A percentile compares a stretch with the other conserved stretches of the same genome.
Conservation (phyloP, 2,113 vertebrate species). For the Indri indri region DNA sequence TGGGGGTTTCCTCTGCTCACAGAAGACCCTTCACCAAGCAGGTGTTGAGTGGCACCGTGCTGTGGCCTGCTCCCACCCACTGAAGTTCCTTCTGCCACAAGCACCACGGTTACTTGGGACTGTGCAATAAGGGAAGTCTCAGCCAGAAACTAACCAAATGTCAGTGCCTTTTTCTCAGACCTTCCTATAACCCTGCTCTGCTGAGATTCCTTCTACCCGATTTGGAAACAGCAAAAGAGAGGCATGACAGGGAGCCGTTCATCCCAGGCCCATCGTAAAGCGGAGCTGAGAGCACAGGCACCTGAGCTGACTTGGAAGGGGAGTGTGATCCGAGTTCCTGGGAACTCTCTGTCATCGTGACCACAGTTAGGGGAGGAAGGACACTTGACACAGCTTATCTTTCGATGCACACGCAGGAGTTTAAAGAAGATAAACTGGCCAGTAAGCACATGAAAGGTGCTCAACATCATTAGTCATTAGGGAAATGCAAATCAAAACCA, state of each 20-base stretch:
- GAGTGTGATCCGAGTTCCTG: background rate
- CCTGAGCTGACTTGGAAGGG: background rate
- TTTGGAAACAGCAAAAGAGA: background rate
- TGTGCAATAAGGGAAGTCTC: background rate
- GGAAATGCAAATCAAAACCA: constrained; percentile 3
- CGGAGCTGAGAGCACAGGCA: background rate
- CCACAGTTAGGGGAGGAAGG: background rate
- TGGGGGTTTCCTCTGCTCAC: background rate
- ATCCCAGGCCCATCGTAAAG: fast-evolving
- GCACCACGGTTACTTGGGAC: background rate
- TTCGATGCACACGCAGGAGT: background rate
- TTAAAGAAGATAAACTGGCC: background rate
- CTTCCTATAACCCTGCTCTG: background rate
- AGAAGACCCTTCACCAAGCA: background rate
- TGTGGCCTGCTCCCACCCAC: background rate
- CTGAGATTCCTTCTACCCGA: background rate
- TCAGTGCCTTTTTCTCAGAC: background rate
- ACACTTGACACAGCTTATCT: background rate
- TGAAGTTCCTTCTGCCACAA: background rate
- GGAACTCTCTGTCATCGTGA: fast-evolving
- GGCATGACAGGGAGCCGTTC: fast-evolving
- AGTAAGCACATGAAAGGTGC: background rate
- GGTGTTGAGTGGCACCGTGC: background rate
- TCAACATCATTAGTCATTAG: background rate
- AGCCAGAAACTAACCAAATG: fast-evolving